A percentile compares a stretch with the other conserved stretches of the same genome.
phyloP scores from a whole-genome alignment of 2,888 invertebrate genomes.

The Leptothorax acervorum region DNA sequence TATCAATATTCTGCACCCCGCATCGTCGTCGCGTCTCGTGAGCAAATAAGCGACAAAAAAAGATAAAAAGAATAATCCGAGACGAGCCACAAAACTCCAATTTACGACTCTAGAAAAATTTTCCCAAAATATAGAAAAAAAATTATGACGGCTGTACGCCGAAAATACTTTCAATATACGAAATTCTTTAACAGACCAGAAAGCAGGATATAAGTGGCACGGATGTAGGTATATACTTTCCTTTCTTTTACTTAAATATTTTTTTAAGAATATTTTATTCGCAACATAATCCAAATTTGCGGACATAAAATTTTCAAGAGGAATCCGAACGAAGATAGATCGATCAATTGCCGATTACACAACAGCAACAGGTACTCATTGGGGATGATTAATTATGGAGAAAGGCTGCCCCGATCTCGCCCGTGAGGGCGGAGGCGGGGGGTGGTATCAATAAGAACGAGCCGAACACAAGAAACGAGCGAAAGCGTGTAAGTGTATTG shows the following conservation, averaged over 20 bases:
- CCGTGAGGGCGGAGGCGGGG: slow-evolving; percentile 54
- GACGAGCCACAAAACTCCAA: not conserved
- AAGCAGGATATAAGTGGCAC: not conserved
- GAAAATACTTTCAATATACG: not conserved
- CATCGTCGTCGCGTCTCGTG: slow-evolving; percentile 25
- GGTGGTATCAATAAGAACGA: slow-evolving; percentile 75
- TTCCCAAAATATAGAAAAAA: not conserved
- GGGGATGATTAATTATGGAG: slow-evolving; percentile 78
- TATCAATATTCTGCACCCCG: slow-evolving; percentile 60
- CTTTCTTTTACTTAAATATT: not conserved
- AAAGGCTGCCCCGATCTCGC: slow-evolving; percentile 48
- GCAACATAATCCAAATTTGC: not conserved
- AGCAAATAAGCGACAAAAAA: not conserved
- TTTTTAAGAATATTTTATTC: not conserved
- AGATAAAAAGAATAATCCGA: slow-evolving; percentile 12
- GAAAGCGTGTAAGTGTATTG: slow-evolving; percentile 56
- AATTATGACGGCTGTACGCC: not conserved
- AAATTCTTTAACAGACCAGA: not conserved
- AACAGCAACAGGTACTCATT: slow-evolving; percentile 79
- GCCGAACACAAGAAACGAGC: slow-evolving; percentile 44
- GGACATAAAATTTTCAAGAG: not conserved
- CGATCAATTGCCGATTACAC: slow-evolving; percentile 20
- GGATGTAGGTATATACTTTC: not conserved
- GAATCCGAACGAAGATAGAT: not conserved
- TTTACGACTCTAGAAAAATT: not conserved